Base-by-base conservation (phyloP, 2,888 invertebrate genomes). In the Drosophila leonis region DNA sequence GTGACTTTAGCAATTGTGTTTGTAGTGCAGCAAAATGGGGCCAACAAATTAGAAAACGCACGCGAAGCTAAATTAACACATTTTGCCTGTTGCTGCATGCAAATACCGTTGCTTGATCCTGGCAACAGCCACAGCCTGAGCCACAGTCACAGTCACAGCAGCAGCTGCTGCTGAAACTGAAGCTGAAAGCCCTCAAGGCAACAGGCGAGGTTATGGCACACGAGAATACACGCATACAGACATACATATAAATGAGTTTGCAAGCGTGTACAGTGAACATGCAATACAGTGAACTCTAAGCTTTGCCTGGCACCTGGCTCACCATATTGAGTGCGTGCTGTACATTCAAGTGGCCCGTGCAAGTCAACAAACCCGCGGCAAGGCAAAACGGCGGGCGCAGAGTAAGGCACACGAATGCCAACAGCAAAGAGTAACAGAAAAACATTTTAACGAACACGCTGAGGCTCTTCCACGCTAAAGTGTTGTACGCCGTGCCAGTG, bases 321-420 rank as follows among this genome's bases (percentile, higher is more conserved):
- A 10, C 12, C 9, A 5, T 56, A 44, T 12, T 8, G 37, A 51
- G 18, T 55, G 24, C 12, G 10, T n/a, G 15, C 48, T 10, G 15
- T 60, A 41, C n/a, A 7, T 64, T 39, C 18, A 56, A 42, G 39
- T 60, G 65, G 46, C 42, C 60, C 48, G 56, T 61, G 56, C 20
- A 49, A 55, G 77, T 76, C 72, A 75, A 76, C 66, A 76, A 76
- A 66, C 76, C 67, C 62, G n/a, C 59, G 44, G 56, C 65, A 55
- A 51, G 49, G 56, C 65, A 59, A 42, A 33, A 42, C 37, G 48
- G 18, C 65, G 39, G 46, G 48, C 56, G 46, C 64, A 65, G 39
- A 51, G 48, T 37, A 46, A 59, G 59, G 15, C 39, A 60, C 35
- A 39, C 52, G 39, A 49, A 42, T 29, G 54, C 54, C 35, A 24